A percentile compares a stretch with the other conserved stretches of the same genome.
These are phyloP conservation scores for Mechanitis messenoides DNA, from an alignment of 2,888 invertebrate genomes.

Conservation along the genomic window DNA sequence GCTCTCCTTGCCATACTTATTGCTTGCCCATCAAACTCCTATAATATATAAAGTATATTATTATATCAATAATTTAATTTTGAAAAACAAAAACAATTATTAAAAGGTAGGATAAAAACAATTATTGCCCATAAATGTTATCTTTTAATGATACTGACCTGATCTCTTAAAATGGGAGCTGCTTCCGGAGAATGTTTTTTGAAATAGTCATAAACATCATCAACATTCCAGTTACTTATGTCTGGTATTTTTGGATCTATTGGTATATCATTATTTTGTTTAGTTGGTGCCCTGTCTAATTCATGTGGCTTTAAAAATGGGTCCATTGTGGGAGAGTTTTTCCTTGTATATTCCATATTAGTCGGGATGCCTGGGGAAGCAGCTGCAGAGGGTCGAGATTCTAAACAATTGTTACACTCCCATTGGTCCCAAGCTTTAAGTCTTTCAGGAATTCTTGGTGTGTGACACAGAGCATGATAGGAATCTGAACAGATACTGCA, in stretches of 20 bases:
- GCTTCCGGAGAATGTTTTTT: slow-evolving; percentile 85
- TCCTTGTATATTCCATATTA: slow-evolving; percentile 48
- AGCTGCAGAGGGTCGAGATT: slow-evolving; percentile 55
- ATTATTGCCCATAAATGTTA: background rate
- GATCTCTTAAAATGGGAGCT: slow-evolving; percentile 87
- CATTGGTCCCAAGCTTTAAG: slow-evolving; percentile 79
- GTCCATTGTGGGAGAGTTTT: slow-evolving; percentile 46
- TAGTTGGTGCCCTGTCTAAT: slow-evolving; percentile 60
- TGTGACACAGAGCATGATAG: slow-evolving; percentile 88
- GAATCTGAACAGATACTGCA: slow-evolving; percentile 91
- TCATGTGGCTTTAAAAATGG: slow-evolving; percentile 70
- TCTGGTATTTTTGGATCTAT: slow-evolving; percentile 85
- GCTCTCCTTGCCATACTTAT: slow-evolving; percentile 88
- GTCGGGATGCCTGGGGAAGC: slow-evolving; percentile 58
- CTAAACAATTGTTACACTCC: slow-evolving; percentile 82
- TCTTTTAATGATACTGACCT: slow-evolving; percentile 72
- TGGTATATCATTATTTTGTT: slow-evolving; percentile 57
- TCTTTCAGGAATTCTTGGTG: slow-evolving; percentile 79
- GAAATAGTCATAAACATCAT: slow-evolving; percentile 89
- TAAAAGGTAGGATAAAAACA: background rate
- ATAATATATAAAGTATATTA: slow-evolving; percentile 12
- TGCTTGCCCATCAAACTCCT: slow-evolving; percentile 95
- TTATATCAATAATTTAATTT: background rate
- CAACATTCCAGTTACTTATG: slow-evolving; percentile 87
- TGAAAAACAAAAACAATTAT: too few species aligned